Conservation (phyloP, 1,140 invertebrate species). For the Wiebesia pumilae region DNA sequence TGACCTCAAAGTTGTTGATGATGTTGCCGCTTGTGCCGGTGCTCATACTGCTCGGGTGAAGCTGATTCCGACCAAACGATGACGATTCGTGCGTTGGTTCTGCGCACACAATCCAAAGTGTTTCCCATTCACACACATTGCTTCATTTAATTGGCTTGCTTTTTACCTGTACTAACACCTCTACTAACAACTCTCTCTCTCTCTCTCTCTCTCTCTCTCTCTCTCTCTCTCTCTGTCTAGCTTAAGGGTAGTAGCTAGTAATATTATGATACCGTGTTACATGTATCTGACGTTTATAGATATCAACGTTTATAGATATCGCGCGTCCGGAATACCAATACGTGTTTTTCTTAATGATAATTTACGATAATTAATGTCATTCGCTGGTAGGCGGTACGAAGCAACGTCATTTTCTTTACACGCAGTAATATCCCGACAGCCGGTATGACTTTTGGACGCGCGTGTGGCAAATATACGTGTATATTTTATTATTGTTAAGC, state of each 20-base stretch:
- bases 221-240: not conserved
- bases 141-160: constrained; percentile 56
- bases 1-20: constrained; percentile 52
- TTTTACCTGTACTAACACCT: constrained; percentile 44
- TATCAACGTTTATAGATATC: not conserved
- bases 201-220: no score
- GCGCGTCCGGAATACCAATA: constrained; percentile 28
- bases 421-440: constrained; percentile 24
- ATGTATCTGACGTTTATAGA: not conserved
- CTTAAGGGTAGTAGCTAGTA: constrained; percentile 39
- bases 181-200: no score
- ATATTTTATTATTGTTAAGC: constrained; percentile 10
- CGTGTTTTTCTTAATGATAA: not conserved
- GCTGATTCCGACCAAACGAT: not conserved
- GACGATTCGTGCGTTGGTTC: constrained; percentile 65
- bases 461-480: constrained; percentile 19
- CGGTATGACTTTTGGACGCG: not conserved
- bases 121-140: constrained; percentile 67
- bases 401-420: not conserved
- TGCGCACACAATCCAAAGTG: constrained; percentile 75
- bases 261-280: not conserved
- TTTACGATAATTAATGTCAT: not conserved
- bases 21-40: constrained; percentile 40
- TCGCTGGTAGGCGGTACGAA: not conserved
- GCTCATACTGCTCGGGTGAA: not conserved